Evolutionary conservation across 1,140 invertebrate species (phyloP).

Genomic region (Hydropsyche tenuis): DNA sequence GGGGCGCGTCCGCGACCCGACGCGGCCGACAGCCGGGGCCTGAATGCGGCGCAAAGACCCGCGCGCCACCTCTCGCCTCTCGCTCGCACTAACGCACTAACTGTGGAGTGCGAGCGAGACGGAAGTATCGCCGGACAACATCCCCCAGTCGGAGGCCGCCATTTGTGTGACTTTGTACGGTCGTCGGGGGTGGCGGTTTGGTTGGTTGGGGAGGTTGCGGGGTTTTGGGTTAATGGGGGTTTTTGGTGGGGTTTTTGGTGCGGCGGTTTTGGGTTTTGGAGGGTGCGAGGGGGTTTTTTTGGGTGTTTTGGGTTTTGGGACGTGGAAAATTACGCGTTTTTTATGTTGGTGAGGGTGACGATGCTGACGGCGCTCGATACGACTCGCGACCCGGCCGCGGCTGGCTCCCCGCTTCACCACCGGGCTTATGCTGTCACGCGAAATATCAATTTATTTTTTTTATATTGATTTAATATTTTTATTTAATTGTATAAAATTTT

Average conservation of each 20-base stretch:
- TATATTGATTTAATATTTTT: too few relatives aligned
- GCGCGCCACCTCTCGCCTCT: not conserved
- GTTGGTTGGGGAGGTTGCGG: not conserved
- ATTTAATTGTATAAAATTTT: too few relatives aligned
- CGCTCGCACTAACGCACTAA: not conserved
- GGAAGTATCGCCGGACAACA: not conserved
- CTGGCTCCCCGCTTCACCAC: not conserved
- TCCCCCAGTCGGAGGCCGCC: not conserved
- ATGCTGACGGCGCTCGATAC: not conserved
- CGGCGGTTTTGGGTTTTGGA: not conserved
- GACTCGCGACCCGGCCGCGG: slow-evolving; percentile 14
- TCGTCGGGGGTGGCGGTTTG: not conserved
- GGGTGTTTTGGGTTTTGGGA: not conserved
- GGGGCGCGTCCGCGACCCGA: not conserved
- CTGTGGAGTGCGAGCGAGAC: not conserved
- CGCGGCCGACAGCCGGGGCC: not conserved
- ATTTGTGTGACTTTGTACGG: not conserved
- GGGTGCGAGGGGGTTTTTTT: not conserved
- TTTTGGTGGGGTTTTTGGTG: not conserved
- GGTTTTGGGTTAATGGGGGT: too few relatives aligned
- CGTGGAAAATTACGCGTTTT: not conserved
- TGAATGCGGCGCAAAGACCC: not conserved
- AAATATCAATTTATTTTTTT: too few relatives aligned
- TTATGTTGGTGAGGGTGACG: not conserved
- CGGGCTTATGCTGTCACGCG: too few relatives aligned